phyloP scores from a whole-genome alignment of 2,113 vertebrate genomes.

The Megaceryle maxima region DNA sequence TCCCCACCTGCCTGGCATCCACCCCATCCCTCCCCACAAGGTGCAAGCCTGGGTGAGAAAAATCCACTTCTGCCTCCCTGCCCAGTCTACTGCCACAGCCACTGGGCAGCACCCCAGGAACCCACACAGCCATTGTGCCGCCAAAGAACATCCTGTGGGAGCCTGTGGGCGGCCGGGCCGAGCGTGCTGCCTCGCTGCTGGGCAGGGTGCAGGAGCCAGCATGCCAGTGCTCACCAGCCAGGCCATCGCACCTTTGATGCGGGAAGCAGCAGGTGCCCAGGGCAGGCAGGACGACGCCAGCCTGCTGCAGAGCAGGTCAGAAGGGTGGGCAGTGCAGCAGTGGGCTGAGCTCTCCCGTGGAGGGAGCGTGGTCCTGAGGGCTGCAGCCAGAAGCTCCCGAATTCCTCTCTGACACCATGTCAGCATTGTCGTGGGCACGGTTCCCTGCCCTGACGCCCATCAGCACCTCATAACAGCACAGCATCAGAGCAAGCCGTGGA shows the following conservation, averaged over 20 bases:
- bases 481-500: not conserved
- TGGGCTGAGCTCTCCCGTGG: not conserved
- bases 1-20: not conserved
- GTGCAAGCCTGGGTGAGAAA: not conserved
- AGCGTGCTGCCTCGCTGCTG: not conserved
- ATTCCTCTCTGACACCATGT: not conserved
- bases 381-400: not conserved
- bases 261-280: not conserved
- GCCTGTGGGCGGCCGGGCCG: not conserved
- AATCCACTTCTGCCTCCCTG: not conserved
- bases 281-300: not conserved
- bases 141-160: rapidly evolving
- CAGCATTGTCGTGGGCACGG: rapidly evolving
- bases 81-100: not conserved
- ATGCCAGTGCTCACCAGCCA: not conserved
- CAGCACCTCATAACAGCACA: not conserved
- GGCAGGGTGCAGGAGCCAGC: not conserved
- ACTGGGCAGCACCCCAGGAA: not conserved
- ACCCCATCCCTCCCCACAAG: rapidly evolving
- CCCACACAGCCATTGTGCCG: rapidly evolving
- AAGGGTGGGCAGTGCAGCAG: not conserved
- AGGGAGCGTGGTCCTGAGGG: rapidly evolving
- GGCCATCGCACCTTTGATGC: not conserved
- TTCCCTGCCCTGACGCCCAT: not conserved
- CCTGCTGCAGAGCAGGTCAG: not conserved